A percentile compares a stretch with the other conserved stretches of the same genome.
Evolutionary conservation across 2,888 invertebrate species (phyloP).

Genomic region (Lepeophtheirus nordmannii): DNA sequence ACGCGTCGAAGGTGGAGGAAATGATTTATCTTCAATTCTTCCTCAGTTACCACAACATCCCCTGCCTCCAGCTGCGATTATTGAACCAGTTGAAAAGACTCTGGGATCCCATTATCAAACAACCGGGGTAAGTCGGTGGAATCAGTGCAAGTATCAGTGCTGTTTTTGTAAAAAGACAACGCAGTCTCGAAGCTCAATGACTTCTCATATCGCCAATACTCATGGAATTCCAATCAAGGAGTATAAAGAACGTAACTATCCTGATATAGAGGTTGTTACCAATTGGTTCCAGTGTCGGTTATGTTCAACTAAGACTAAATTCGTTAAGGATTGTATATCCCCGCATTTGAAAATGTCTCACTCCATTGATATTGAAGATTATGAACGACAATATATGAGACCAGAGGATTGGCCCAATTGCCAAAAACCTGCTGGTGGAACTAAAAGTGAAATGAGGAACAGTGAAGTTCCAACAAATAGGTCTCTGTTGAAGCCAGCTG

Average conservation of each 20-base stretch:
- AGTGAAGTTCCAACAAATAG: background rate
- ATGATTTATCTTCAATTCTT: background rate
- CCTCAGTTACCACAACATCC: slow-evolving; percentile 1
- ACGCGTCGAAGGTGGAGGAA: background rate
- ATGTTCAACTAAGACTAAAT: slow-evolving; percentile 16
- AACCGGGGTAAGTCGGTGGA: slow-evolving; percentile 14
- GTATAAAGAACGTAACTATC: slow-evolving; percentile 21
- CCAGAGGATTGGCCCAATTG: slow-evolving; percentile 19
- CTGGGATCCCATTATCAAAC: slow-evolving; percentile 1
- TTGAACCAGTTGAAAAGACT: background rate
- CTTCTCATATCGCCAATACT: slow-evolving; percentile 18
- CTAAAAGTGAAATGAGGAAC: background rate
- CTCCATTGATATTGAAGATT: slow-evolving; percentile 17
- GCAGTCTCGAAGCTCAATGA: slow-evolving; percentile 14
- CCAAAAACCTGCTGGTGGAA: background rate
- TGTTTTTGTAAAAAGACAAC: slow-evolving; percentile 19
- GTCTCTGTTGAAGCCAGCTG: background rate
- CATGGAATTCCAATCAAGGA: slow-evolving; percentile 23
- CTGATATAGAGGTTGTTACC: slow-evolving; percentile 19
- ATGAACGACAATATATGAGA: slow-evolving; percentile 14
- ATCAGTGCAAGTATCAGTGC: slow-evolving; percentile 18
- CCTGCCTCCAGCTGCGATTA: background rate
- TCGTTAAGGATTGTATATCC: slow-evolving; percentile 22
- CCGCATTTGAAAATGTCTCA: slow-evolving; percentile 23
- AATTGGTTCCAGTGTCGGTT: slow-evolving; percentile 20